A percentile compares a stretch with the other conserved stretches of the same genome.
Conservation (phyloP, 2,888 invertebrate species). For the Caenorhabditis sp. region DNA sequence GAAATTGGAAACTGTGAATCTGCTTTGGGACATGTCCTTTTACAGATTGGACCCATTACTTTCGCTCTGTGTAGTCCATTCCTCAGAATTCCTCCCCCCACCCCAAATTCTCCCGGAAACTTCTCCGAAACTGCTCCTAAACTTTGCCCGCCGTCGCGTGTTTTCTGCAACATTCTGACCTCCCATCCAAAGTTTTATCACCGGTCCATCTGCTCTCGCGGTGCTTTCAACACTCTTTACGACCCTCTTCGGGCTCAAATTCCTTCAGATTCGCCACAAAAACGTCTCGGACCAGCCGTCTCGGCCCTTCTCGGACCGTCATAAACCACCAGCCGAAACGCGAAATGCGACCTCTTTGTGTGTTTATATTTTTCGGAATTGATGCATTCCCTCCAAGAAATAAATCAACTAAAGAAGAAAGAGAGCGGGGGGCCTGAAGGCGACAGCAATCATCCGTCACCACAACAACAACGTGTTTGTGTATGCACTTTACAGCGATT, state of each 20-base stretch:
- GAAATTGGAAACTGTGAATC: no score
- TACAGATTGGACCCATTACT: no score
- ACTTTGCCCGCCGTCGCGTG: neutral
- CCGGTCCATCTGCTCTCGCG: slow-evolving; percentile 26
- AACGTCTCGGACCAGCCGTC: slow-evolving; percentile 46
- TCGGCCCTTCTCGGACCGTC: no score
- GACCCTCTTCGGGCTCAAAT: slow-evolving; percentile 1
- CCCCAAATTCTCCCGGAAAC: no score
- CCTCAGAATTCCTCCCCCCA: no score
- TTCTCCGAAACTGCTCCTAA: neutral
- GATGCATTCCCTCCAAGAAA: no score
- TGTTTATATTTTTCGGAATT: slow-evolving; percentile 42
- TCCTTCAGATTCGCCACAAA: slow-evolving; percentile 28
- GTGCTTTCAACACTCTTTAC: slow-evolving; percentile 36
- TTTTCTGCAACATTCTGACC: slow-evolving; percentile 3
- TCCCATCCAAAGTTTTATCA: neutral
- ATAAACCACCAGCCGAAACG: slow-evolving; percentile 28
- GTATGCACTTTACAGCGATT: slow-evolving; percentile 37
- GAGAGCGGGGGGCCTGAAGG: neutral
- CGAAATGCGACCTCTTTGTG: slow-evolving; percentile 38
- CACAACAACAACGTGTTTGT: slow-evolving; percentile 37
- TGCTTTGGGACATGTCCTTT: no score
- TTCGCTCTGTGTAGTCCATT: no score
- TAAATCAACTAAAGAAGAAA: slow-evolving; percentile 15
- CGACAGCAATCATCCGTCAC: neutral